Conservation (phyloP, 2,888 invertebrate species). For the Monoplex corrugatus region DNA sequence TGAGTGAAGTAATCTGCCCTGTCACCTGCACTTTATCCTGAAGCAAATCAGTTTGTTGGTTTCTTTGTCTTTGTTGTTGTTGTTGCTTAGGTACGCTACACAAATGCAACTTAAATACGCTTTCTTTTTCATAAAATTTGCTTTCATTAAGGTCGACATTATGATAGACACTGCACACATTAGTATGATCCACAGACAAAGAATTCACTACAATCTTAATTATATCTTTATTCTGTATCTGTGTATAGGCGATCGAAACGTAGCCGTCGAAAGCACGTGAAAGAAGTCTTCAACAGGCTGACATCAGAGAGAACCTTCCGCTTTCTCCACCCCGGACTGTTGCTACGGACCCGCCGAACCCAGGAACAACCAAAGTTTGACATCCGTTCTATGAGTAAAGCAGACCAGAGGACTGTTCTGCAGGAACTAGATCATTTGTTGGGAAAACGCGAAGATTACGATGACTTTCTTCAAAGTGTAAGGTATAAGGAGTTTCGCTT, state of each 20-base stretch:
- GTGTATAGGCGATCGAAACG: not conserved
- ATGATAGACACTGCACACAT: too few relatives aligned
- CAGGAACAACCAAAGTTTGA: not conserved
- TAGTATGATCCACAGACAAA: too few relatives aligned
- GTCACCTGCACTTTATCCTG: too few relatives aligned
- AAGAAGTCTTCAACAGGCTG: not conserved
- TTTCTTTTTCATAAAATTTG: too few relatives aligned
- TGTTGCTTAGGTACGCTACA: too few relatives aligned
- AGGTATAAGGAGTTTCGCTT: conserved; percentile 1
- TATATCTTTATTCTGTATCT: not conserved
- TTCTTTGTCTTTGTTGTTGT: too few relatives aligned
- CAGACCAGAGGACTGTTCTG: not conserved
- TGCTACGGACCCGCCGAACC: not conserved
- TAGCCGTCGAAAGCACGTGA: not conserved
- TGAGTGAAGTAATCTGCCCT: too few relatives aligned
- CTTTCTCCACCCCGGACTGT: not conserved
- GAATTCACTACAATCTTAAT: too few relatives aligned
- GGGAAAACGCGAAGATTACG: not conserved
- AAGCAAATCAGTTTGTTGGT: too few relatives aligned
- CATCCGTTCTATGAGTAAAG: not conserved
- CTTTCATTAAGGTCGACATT: too few relatives aligned
- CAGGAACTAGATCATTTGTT: not conserved
- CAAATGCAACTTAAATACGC: too few relatives aligned
- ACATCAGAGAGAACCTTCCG: conserved; percentile 9
- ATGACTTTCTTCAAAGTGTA: not conserved